Evolutionary conservation across 2,113 vertebrate species (phyloP), one percentile per base, ranked within the genome.

Genomic region (Empidonax alnorum): DNA sequence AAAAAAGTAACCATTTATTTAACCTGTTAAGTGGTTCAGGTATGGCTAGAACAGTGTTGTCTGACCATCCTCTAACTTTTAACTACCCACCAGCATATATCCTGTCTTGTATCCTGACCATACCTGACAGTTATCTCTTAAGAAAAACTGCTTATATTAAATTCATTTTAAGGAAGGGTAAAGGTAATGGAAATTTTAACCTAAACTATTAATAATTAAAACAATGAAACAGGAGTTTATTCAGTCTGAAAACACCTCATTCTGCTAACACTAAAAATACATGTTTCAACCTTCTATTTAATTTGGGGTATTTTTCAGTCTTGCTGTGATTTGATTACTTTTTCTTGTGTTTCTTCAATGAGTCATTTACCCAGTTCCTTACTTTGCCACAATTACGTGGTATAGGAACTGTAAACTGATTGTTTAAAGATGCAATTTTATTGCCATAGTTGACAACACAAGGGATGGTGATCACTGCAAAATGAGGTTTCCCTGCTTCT

Each of bases 371-470:
- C 30, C 44, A 61, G 16, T 28, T 75, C 41, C 65, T 89, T 23
- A 52, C 31, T 66, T 53, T 7, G 6, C 25, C 69, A 74, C 47
- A 68, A 61, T 10, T 31, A 23, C 0, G 0, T 4, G 12, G 9
- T 16, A 68, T 22, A 77, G 46, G 10, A 61, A 83, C 13, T 46
- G 61, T 5, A 53, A 59, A 68, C 5, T 10, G 47, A 63, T 37
- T 67, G n/a, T 27, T 78, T 42, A 8, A 47, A 89, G 41, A 65
- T 12, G 10, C 20, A 56, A 44, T 59, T 87, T 47, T 46, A 35
- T 6, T 47, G 67, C 19, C 2, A 2, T 50, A 47, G 9, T 35
- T 63, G 53, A 42, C 46, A 55, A 41, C 4, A 73, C 25, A 37
- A 81, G 20, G 20, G 39, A 75, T 1, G 16, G 47, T 31, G 37